Evolutionary conservation across 2,113 vertebrate species (phyloP).

Genomic region (Phocoena sinus): DNA sequence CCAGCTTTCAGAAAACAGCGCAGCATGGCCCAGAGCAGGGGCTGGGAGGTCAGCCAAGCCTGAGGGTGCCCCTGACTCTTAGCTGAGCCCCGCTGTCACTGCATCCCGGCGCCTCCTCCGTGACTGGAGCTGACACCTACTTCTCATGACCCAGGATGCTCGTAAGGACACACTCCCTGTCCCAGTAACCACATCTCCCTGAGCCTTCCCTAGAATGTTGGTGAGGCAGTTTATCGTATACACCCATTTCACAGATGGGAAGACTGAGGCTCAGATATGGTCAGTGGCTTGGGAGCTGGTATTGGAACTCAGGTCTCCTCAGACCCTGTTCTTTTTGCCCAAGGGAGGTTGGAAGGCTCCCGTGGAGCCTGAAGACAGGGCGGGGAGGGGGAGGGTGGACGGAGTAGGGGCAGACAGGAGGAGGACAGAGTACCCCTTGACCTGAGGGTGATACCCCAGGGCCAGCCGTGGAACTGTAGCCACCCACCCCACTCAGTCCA

Average conservation of each 20-base stretch:
- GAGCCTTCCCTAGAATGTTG: rapidly evolving
- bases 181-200: background rate
- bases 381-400: rapidly evolving
- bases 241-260: background rate
- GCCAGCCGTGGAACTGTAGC: background rate
- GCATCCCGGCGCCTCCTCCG: rapidly evolving
- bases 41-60: background rate
- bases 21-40: rapidly evolving
- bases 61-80: too few relatives aligned
- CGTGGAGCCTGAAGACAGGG: background rate
- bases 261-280: background rate
- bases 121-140: background rate
- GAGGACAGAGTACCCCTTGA: background rate
- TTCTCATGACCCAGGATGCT: background rate
- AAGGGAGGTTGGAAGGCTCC: background rate
- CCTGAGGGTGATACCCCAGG: background rate
- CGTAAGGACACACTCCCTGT: background rate
- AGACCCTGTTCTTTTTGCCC: background rate
- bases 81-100: background rate
- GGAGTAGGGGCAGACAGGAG: too few relatives aligned
- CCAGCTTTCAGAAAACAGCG: background rate
- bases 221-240: background rate
- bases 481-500: background rate
- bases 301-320: background rate
- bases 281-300: background rate